Base-by-base conservation (phyloP, 1,140 invertebrate species). In the Cherax quadricarinatus region DNA sequence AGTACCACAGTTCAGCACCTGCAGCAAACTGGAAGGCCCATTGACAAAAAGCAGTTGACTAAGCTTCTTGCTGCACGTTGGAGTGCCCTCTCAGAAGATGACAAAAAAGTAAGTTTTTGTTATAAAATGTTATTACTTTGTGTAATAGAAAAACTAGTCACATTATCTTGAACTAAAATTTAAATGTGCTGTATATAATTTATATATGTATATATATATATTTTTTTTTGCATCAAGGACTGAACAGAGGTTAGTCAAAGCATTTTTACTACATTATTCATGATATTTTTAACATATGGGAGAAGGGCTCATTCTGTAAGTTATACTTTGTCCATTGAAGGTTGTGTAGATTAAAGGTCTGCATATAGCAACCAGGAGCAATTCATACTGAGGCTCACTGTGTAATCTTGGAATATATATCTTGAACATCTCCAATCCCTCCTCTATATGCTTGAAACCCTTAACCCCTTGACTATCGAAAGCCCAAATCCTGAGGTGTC, bases 1-100 rank as follows among this genome's bases (percentile, higher is more conserved):
- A 66, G 84, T 4, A 75, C 86, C 78, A 81, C 78, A 30, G 73
- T 78, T 21, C 86, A 79, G 14, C 78, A 62, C 75, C 86, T 79
- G 48, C 75, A 79, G n/a, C 86, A 88, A 30, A 82, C 90, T 16
- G 78, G 83, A 51, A 57, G 89, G 18, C 53, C 84, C 14, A 21
- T 86, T 48, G 90, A 91, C 62, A 91, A 91, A 57, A 91, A 91
- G 30, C 90, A 91, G 78, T 70, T 91, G 24, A 91, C 90, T 10
- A 86, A 80, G 78, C 60, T 86, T n/a, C 60, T 91, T 41, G 84
- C 90, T 30, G 84, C 90, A n/a, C 83, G 90, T 30, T 91, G 90
- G 90, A 91, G 78, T 87, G 53, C 85, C 30, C 85, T 91, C 6
- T 60, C 84, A 24, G 90, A 91, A 62, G 90, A 91, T 80, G 90